phyloP scores from a whole-genome alignment of 1,140 invertebrate species.

The Cephus cinctus region DNA sequence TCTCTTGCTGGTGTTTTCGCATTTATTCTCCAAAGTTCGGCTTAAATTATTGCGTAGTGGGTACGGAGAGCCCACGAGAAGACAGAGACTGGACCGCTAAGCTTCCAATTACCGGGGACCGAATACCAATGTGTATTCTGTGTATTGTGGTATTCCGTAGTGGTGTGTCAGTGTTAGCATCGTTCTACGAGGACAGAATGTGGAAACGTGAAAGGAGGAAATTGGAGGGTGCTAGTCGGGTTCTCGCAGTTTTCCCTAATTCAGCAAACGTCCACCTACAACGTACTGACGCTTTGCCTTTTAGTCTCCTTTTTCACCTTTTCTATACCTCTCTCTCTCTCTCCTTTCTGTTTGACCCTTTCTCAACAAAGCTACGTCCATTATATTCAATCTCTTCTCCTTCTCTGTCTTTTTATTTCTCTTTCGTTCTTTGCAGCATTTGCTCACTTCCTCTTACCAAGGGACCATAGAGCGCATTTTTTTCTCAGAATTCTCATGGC shows the following conservation, averaged over 20 bases:
- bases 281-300: no score
- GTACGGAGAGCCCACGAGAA: no score
- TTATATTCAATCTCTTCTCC: no score
- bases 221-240: slow-evolving; percentile 34
- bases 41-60: slow-evolving; percentile 34
- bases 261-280: slow-evolving; percentile 27
- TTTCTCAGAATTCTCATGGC: no score
- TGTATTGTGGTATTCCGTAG: no score
- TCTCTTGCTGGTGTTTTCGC: slow-evolving; percentile 24
- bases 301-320: neutral
- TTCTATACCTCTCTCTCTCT: neutral
- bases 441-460: no score
- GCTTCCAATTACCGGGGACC: slow-evolving; percentile 36
- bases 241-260: slow-evolving; percentile 36
- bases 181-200: neutral
- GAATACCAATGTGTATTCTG: no score
- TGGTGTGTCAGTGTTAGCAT: no score
- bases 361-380: no score
- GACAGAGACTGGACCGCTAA: slow-evolving; percentile 23
- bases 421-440: no score
- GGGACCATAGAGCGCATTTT: no score
- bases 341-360: neutral
- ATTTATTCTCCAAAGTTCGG: slow-evolving; percentile 19
- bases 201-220: slow-evolving; percentile 19
- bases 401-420: no score